Evolutionary conservation across 2,113 vertebrate species (phyloP).

Genomic region (Sapajus apella): DNA sequence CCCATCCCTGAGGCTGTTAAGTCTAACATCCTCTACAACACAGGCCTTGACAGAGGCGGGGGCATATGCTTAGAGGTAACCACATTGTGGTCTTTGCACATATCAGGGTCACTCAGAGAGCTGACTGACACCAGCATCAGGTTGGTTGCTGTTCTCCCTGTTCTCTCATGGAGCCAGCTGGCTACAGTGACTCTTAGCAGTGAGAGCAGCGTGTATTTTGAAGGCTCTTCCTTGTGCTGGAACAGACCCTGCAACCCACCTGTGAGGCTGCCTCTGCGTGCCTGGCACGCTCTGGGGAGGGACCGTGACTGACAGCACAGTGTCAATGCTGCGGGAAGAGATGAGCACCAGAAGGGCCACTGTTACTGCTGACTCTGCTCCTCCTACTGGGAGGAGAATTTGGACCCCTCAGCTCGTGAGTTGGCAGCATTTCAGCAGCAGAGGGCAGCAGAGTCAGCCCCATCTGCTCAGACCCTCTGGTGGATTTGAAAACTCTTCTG

Average conservation of each 20-base stretch:
- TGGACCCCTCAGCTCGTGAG: neutral
- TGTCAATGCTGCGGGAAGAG: neutral
- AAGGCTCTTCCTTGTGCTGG: neutral
- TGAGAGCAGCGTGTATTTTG: neutral
- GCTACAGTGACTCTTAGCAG: neutral
- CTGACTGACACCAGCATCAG: neutral
- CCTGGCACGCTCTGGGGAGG: neutral
- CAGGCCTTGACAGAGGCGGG: neutral
- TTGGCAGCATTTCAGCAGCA: slow-evolving; percentile 62
- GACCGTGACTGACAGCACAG: neutral
- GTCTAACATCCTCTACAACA: neutral
- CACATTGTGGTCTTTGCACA: neutral
- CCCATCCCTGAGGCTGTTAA: neutral
- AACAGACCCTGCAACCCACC: neutral
- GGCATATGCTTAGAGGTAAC: neutral
- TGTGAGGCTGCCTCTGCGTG: neutral
- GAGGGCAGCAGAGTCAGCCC: slow-evolving; percentile 77
- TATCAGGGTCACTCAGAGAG: neutral
- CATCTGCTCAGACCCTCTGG: neutral
- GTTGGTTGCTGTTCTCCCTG: neutral
- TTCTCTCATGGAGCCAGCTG: neutral
- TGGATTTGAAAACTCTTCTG: neutral
- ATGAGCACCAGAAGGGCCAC: neutral
- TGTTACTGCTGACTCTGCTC: neutral
- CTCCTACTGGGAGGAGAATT: neutral